These are phyloP conservation scores for Petrocephalus schoutedeni DNA, from an alignment of 2,797 vertebrate species.

Conservation along the genomic window DNA sequence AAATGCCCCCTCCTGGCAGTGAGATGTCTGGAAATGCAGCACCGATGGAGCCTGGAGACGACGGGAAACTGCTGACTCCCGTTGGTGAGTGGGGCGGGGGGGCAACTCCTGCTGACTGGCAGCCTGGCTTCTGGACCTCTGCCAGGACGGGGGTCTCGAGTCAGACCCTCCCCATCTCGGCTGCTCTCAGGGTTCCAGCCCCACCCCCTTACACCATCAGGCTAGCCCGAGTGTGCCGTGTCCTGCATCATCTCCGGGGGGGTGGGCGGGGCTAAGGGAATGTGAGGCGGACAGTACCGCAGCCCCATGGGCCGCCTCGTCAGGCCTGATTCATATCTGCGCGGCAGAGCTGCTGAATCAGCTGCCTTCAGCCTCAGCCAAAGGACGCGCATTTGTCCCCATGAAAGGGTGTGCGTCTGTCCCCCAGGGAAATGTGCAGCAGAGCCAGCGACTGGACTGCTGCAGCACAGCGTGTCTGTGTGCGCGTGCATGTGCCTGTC, in stretches of 20 bases:
- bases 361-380: not conserved
- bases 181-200: not conserved
- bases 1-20: not conserved
- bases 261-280: not conserved
- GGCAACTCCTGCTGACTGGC: not conserved
- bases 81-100: not conserved
- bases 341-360: not conserved
- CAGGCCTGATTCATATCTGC: not conserved
- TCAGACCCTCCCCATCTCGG: not conserved
- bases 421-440: not conserved
- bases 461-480: not conserved
- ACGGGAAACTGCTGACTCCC: not conserved
- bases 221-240: not conserved
- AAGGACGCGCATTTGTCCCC: not conserved
- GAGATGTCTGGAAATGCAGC: not conserved
- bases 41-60: not conserved
- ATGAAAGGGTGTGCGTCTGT: not conserved
- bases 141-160: not conserved
- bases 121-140: not conserved
- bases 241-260: not conserved
- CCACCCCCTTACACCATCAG: not conserved
- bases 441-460: not conserved
- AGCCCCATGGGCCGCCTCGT: not conserved
- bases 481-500: not conserved
- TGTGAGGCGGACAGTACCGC: not conserved